Conservation (phyloP, 2,888 invertebrate genomes). For the Seira musarum region DNA sequence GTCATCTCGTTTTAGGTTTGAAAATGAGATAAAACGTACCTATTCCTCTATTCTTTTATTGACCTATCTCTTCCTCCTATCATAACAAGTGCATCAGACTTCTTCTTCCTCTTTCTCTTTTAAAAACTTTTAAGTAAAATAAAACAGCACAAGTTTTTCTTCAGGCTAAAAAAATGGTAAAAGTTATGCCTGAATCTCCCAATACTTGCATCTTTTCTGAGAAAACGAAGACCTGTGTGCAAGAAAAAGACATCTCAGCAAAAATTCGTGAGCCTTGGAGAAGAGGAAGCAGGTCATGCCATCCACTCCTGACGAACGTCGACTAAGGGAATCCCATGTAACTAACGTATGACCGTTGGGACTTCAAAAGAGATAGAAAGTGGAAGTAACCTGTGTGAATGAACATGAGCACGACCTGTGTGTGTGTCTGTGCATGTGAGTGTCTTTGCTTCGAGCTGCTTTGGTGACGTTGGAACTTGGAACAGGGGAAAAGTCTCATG, state of each 20-base stretch:
- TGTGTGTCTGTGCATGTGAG: constrained; percentile 4
- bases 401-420: constrained; percentile 45
- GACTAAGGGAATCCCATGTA: constrained; percentile 30
- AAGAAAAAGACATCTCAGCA: constrained; percentile 53
- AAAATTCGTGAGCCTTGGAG: constrained; percentile 55
- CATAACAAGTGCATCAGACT: constrained; percentile 28
- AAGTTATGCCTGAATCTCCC: background rate
- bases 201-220: constrained; percentile 21
- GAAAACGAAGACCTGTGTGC: constrained; percentile 34
- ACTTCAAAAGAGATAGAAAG: constrained; percentile 23
- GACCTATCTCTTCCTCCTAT: constrained; percentile 48
- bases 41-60: constrained; percentile 32
- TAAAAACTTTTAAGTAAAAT: constrained; percentile 28
- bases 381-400: constrained; percentile 17
- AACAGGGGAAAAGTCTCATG: constrained; percentile 46
- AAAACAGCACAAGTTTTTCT: constrained; percentile 17
- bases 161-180: background rate
- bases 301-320: constrained; percentile 34
- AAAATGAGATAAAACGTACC: constrained; percentile 41
- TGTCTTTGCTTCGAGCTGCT: background rate
- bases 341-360: constrained; percentile 57
- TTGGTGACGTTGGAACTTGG: background rate
- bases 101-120: background rate
- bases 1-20: background rate
- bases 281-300: constrained; percentile 49